Percentiles rank a stretch among this genome's conserved stretches.
These are phyloP conservation scores for Watsonalla binaria DNA, from an alignment of 2,888 invertebrate species.

Conservation along the genomic window DNA sequence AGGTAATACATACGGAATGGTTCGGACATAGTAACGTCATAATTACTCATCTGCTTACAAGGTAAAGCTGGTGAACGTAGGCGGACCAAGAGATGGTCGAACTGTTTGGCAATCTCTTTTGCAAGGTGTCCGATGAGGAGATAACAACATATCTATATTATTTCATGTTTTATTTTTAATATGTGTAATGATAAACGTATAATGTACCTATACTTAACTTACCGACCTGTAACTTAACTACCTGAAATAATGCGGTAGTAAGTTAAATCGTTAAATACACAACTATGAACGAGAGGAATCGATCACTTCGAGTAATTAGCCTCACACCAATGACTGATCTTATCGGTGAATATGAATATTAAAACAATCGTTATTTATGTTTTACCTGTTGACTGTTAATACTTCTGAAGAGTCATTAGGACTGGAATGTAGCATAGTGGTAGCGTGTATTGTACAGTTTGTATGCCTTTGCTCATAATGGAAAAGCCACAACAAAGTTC, in stretches of 20 bases:
- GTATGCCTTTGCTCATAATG: conserved; percentile 2
- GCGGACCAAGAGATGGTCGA: conserved; percentile 29
- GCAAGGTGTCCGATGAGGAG: conserved; percentile 14
- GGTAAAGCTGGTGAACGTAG: conserved; percentile 10
- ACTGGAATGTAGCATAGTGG: conserved; percentile 8
- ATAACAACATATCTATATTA: conserved; percentile 7
- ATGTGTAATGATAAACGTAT: too few species aligned
- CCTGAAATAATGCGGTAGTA: too few species aligned
- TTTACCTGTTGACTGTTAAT: conserved; percentile 10
- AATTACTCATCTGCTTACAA: not conserved
- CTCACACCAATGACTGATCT: conserved; percentile 46
- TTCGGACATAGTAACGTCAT: not conserved
- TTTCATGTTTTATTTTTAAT: too few species aligned
- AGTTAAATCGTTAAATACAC: conserved; percentile 1
- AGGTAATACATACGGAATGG: not conserved
- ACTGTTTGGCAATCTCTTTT: conserved; percentile 32
- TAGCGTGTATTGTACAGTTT: not conserved
- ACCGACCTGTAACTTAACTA: too few species aligned
- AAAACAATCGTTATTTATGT: conserved; percentile 48
- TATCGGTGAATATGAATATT: conserved; percentile 66
- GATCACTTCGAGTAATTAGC: conserved; percentile 65
- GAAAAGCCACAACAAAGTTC: conserved; percentile 3
- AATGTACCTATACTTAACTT: too few species aligned
- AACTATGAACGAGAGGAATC: conserved; percentile 39
- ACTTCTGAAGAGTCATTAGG: conserved; percentile 12